Conservation (phyloP, 2,113 vertebrate genomes). For the Piaya cayana region DNA sequence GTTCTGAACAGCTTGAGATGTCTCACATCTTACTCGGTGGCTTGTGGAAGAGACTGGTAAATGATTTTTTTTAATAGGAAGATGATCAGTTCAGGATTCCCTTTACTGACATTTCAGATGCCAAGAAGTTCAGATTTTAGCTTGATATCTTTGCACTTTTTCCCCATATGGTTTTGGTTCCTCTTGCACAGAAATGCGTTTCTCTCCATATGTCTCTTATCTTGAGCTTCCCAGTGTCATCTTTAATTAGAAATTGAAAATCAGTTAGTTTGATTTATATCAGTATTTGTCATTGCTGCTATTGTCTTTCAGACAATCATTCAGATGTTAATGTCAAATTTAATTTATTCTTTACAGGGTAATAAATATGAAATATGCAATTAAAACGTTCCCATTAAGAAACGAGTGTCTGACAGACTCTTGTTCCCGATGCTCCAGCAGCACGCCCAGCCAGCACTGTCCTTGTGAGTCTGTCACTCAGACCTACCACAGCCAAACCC, state of each 20-base stretch:
- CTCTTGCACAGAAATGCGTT: constrained; percentile 43
- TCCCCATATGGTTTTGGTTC: constrained; percentile 49
- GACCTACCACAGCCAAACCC: neutral
- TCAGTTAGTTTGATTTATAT: constrained; percentile 39
- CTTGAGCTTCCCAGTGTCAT: constrained; percentile 46
- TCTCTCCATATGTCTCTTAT: constrained; percentile 59
- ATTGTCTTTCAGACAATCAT: constrained; percentile 49
- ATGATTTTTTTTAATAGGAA: constrained; percentile 35
- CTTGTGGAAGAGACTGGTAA: constrained; percentile 60
- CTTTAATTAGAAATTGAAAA: constrained; percentile 64
- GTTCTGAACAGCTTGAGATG: constrained; percentile 72
- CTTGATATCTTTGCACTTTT: constrained; percentile 52
- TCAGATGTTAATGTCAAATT: constrained; percentile 44
- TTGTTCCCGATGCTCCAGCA: neutral
- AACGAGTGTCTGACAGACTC: neutral
- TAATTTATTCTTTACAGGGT: constrained; percentile 42
- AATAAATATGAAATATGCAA: constrained; percentile 62
- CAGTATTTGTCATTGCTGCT: constrained; percentile 27
- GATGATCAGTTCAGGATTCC: constrained; percentile 49
- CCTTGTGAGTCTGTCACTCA: constrained; percentile 25
- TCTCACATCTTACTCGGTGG: constrained; percentile 62
- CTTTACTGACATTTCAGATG: constrained; percentile 47
- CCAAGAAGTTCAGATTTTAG: constrained; percentile 56
- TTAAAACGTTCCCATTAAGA: constrained; percentile 6
- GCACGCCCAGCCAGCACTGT: neutral